Evolutionary conservation across 2,797 vertebrate genomes (phyloP), one percentile per base, ranked within the genome.

Genomic region (Propithecus deckenii): DNA sequence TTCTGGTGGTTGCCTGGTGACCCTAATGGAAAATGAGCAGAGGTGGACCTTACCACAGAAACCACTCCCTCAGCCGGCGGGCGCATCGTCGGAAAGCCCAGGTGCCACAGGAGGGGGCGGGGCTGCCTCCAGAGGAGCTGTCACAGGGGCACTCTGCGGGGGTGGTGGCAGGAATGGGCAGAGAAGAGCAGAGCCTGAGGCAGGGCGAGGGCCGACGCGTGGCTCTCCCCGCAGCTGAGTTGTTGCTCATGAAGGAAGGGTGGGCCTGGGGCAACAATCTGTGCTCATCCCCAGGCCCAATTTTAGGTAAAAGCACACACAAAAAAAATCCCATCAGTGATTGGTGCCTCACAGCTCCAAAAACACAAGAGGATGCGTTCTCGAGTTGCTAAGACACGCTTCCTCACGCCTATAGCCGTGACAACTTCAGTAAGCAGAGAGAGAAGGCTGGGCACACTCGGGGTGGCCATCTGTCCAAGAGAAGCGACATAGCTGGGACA

Each of bases 1-100:
- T 96, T 96, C 86, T 87, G 69, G 71, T 71, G 13, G 97, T 98
- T 97, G 97, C 98, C 91, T 97, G 80, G 96, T 96, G 97, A 98
- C 96, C 86, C 55, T 94, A 71, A 93, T 97, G 96, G 96, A 98
- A 98, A 98, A 98, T 94, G 89, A 97, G 67, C 84, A 74, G 95
- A 87, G 92, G 90, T 18, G 22, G 90, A 92, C 89, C 23, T 4
- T 83, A 95, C 93, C 95, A 93, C 97, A 97, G 92, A 96, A 98
- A 97, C 97, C 97, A 95, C 94, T 95, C 96, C 95, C 89, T 96
- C 75, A 80, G 91, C 93, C 94, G 95, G 96, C 75, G 3, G 71
- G 75, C 89, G 59, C 35, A 0, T 65, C 28, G 0, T 80, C 7
- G 86, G 97, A 98, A 97, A 97, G 96, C 95, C 89, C 65, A 7